Percentiles rank a stretch among this genome's conserved stretches.
Evolutionary conservation across 2,113 vertebrate species (phyloP).

Genomic region (Willisornis vidua): DNA sequence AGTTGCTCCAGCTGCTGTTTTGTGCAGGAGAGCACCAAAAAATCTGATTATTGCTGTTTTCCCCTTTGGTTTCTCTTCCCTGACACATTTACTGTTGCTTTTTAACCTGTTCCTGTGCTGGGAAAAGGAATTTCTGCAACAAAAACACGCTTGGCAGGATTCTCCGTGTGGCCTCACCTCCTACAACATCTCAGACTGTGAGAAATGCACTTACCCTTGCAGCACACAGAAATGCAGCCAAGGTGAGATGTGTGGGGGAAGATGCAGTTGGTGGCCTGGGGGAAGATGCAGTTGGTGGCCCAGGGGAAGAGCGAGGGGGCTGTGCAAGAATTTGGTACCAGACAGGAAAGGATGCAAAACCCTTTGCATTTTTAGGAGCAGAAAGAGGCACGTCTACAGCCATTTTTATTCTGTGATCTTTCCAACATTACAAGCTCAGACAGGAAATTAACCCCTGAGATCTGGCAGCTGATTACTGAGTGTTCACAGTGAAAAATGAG

Average conservation of each 20-base stretch:
- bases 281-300: background rate
- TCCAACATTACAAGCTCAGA: background rate
- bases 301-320: background rate
- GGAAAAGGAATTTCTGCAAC: background rate
- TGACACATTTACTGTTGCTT: background rate
- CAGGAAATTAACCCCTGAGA: background rate
- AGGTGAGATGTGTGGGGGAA: background rate
- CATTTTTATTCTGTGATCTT: background rate
- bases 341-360: background rate
- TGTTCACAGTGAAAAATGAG: fast-evolving
- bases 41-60: background rate
- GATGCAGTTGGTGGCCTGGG: background rate
- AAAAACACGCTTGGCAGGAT: background rate
- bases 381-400: background rate
- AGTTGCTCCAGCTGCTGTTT: background rate
- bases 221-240: background rate
- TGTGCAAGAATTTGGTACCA: background rate
- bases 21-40: background rate
- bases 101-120: background rate
- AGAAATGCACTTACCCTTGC: background rate
- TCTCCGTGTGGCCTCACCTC: background rate
- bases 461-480: background rate
- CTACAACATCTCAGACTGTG: background rate
- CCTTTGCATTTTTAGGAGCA: background rate
- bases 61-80: background rate